A percentile compares a stretch with the other conserved stretches of the same genome.
Conservation (phyloP, 2,113 vertebrate species). For the Osmerus eperlanus region DNA sequence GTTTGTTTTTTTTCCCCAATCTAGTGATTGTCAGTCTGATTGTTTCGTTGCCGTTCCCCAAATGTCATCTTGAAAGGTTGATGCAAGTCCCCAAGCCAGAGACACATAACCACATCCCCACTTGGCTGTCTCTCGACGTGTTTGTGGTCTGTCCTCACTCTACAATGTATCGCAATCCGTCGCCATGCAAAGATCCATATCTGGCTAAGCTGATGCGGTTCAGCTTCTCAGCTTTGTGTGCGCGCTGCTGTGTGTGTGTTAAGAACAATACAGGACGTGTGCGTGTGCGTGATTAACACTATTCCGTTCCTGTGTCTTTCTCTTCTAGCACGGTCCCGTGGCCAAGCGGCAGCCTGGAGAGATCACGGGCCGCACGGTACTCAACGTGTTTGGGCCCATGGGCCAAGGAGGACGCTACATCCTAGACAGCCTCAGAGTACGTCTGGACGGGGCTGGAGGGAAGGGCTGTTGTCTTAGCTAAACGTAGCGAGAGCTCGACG, state of each 20-base stretch:
- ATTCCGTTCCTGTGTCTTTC: not conserved
- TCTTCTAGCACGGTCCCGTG: slow-evolving; percentile 63
- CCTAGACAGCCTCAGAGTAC: slow-evolving; percentile 81
- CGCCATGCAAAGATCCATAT: not conserved
- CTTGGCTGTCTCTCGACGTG: slow-evolving; percentile 19
- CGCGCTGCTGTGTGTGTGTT: not conserved
- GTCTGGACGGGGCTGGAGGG: slow-evolving; percentile 18
- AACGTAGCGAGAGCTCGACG: not conserved
- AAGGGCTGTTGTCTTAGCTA: not conserved
- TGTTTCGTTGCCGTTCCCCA: slow-evolving; percentile 44
- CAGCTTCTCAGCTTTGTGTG: slow-evolving; percentile 1
- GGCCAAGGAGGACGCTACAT: slow-evolving; percentile 69
- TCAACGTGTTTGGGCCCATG: slow-evolving; percentile 76
- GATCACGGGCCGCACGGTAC: slow-evolving; percentile 75
- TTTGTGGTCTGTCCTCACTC: slow-evolving; percentile 2
- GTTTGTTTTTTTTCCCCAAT: slow-evolving; percentile 12
- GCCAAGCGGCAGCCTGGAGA: slow-evolving; percentile 76
- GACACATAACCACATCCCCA: slow-evolving; percentile 30
- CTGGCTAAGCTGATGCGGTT: not conserved
- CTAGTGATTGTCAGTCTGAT: slow-evolving; percentile 38
- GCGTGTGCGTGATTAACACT: not conserved
- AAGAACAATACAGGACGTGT: not conserved
- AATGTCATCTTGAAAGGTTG: slow-evolving; percentile 60
- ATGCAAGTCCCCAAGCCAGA: slow-evolving; percentile 25
- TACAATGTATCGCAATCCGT: not conserved